Evolutionary conservation across 2,113 vertebrate species (phyloP).

Genomic region (Eudyptes chrysolophus): DNA sequence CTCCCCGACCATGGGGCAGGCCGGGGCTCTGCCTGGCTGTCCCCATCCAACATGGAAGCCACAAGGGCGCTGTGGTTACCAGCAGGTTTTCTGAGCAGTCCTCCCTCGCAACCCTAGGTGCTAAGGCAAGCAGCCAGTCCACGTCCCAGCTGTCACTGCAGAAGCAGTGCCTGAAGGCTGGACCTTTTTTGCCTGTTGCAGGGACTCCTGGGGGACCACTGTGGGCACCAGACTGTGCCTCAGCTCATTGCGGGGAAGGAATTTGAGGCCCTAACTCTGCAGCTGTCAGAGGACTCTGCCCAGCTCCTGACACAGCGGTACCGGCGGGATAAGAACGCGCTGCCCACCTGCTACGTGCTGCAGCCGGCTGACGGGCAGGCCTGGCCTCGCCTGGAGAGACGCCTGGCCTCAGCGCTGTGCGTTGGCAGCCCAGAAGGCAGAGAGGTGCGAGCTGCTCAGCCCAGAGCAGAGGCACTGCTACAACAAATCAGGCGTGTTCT

Average conservation of each 20-base stretch:
- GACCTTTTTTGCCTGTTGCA: slow-evolving; percentile 14
- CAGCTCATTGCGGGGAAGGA: slow-evolving; percentile 68
- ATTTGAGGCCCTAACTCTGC: slow-evolving; percentile 75
- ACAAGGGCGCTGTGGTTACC: neutral
- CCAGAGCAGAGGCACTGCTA: slow-evolving; percentile 70
- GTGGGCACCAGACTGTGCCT: slow-evolving; percentile 74
- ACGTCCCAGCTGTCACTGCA: neutral
- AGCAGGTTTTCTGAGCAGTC: neutral
- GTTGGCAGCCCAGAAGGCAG: slow-evolving; percentile 65
- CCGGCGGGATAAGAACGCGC: slow-evolving; percentile 71
- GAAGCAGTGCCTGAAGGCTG: neutral
- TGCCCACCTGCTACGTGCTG: slow-evolving; percentile 78
- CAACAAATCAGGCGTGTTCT: slow-evolving; percentile 75
- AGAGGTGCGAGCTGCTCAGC: slow-evolving; percentile 69
- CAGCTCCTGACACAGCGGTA: slow-evolving; percentile 75
- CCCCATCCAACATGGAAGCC: neutral
- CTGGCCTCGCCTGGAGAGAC: slow-evolving; percentile 60
- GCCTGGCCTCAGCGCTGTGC: slow-evolving; percentile 65
- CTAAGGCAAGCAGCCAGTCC: neutral
- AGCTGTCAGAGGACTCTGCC: slow-evolving; percentile 63
- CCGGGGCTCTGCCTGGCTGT: neutral
- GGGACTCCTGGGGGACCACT: slow-evolving; percentile 83
- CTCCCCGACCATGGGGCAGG: neutral
- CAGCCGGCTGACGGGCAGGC: slow-evolving; percentile 60
- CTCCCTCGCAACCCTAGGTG: neutral